phyloP scores from a whole-genome alignment of 2,888 invertebrate species.

The Bugulina stolonifera region DNA sequence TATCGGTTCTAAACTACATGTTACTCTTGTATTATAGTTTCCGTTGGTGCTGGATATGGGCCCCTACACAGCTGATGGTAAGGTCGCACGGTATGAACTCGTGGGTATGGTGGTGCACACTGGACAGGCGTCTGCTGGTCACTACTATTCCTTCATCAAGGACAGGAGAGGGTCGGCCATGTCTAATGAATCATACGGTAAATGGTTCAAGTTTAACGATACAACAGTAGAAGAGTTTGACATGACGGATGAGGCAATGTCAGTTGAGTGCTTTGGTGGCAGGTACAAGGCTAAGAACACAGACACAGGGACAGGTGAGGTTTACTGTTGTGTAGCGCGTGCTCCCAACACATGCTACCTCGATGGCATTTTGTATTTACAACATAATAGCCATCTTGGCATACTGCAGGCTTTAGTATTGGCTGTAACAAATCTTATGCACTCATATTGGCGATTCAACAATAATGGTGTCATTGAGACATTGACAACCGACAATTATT shows the following conservation, averaged over 20 bases:
- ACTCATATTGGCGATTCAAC: no score
- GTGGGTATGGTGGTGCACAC: constrained; percentile 58
- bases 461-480: no score
- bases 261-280: constrained; percentile 57
- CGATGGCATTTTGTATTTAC: no score
- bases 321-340: no score
- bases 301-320: constrained; percentile 40
- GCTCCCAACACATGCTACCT: no score
- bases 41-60: constrained; percentile 57
- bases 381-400: no score
- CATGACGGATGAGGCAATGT: constrained; percentile 53
- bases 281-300: constrained; percentile 55
- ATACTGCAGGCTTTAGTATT: no score
- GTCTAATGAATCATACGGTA: constrained; percentile 51
- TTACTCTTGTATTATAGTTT: constrained; percentile 47
- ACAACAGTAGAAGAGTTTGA: constrained; percentile 56
- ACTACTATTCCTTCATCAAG: constrained; percentile 57
- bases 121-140: constrained; percentile 58
- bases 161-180: constrained; percentile 51
- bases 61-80: constrained; percentile 56
- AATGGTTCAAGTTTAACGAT: constrained; percentile 58
- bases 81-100: constrained; percentile 54
- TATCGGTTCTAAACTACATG: no score
- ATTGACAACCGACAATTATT: no score
- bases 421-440: no score